phyloP scores from a whole-genome alignment of 1,140 invertebrate genomes.

The Dinothrombium tinctorium region DNA sequence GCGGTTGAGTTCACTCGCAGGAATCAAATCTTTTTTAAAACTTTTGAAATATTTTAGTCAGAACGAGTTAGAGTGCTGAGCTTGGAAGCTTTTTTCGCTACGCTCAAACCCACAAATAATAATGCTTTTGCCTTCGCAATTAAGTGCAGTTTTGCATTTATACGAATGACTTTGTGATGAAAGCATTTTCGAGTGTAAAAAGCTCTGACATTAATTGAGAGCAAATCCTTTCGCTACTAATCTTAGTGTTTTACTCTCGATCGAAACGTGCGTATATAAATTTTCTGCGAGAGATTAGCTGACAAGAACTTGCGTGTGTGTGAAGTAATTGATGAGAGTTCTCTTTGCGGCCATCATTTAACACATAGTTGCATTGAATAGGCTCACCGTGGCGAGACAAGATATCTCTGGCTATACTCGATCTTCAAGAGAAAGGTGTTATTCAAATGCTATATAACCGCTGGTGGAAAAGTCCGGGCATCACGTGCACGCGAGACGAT shows the following conservation, averaged over 20 bases:
- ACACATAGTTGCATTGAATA: not conserved
- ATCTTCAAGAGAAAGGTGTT: slow-evolving; percentile 25
- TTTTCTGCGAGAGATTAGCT: not conserved
- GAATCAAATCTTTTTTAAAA: not conserved
- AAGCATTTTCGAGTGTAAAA: too few species aligned
- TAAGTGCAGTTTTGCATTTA: too few species aligned
- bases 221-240: too few species aligned
- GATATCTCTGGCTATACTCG: slow-evolving; percentile 22
- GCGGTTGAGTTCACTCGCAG: not conserved
- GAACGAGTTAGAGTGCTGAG: too few species aligned
- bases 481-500: slow-evolving; percentile 12
- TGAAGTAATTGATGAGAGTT: not conserved
- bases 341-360: not conserved
- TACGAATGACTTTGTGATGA: too few species aligned
- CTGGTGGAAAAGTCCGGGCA: slow-evolving; percentile 20
- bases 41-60: not conserved
- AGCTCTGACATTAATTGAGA: too few species aligned
- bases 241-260: too few species aligned
- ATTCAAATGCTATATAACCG: slow-evolving; percentile 23
- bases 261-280: not conserved
- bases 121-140: too few species aligned
- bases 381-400: slow-evolving; percentile 11
- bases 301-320: not conserved
- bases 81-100: too few species aligned
- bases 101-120: too few species aligned